phyloP scores from a whole-genome alignment of 1,140 invertebrate species.

The Drosophila gunungcola region DNA sequence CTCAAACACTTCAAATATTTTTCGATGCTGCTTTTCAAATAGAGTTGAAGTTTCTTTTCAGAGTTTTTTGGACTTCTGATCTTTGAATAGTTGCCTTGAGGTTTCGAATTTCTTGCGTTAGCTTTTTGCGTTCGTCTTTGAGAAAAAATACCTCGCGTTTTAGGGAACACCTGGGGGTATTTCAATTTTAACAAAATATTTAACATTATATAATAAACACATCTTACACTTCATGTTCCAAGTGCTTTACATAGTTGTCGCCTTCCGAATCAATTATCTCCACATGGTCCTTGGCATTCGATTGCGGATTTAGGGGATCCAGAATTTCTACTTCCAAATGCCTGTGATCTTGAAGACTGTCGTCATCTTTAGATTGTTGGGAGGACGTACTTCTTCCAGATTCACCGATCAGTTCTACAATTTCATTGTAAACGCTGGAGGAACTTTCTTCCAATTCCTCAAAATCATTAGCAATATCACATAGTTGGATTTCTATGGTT shows the following conservation, averaged over 20 bases:
- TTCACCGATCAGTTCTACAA: background rate
- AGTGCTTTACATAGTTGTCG: slow-evolving; percentile 34
- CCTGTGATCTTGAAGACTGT: background rate
- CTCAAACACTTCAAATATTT: no score
- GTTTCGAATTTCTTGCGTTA: slow-evolving; percentile 27
- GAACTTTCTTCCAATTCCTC: background rate
- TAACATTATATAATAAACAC: background rate
- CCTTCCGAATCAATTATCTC: slow-evolving; percentile 25
- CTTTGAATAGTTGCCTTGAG: slow-evolving; percentile 22
- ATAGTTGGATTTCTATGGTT: slow-evolving; percentile 26
- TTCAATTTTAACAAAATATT: background rate
- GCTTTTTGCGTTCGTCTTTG: slow-evolving; percentile 39
- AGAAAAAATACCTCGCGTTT: slow-evolving; percentile 43
- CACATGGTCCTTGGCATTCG: slow-evolving; percentile 30
- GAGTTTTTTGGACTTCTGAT: background rate
- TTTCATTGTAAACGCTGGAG: background rate
- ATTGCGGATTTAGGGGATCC: slow-evolving; percentile 18
- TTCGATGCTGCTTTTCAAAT: background rate
- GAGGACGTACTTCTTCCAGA: background rate
- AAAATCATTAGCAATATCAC: background rate
- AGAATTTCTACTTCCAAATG: slow-evolving; percentile 19
- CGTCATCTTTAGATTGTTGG: background rate
- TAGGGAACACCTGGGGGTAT: slow-evolving; percentile 16
- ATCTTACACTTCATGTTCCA: slow-evolving; percentile 51
- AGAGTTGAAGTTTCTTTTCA: background rate